Base-by-base conservation (phyloP, 2,113 vertebrate genomes). In the Lagopus leucura region DNA sequence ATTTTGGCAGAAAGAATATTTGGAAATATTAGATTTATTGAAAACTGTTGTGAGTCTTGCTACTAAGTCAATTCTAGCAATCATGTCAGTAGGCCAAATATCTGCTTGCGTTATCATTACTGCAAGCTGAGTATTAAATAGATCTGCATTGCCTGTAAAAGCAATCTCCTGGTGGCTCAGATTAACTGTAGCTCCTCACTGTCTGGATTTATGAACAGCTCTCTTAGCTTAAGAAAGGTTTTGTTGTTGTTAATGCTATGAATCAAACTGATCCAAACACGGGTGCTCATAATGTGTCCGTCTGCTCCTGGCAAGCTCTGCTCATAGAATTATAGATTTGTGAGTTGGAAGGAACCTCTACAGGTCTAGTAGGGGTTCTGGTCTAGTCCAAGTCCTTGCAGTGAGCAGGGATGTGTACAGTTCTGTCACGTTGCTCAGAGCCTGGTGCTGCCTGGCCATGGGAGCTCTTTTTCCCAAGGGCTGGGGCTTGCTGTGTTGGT, bases 1-100 rank as follows among this genome's bases (percentile, higher is more conserved):
- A 20, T 76, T 82, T 85, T 90, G 90, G 87, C 89, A 90, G 93
- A 79, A 82, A 89, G 60, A 94, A 20, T 67, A 5, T 65, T 95
- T 76, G 48, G 80, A 75, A 91, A 75, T 70, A 84, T 69, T 87
- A 88, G 79, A 84, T 94, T 88, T 93, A 88, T 70, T 89, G 86
- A 54, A 89, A 92, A 36, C 18, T 36, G 28, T 71, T 69, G 52
- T 32, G 28, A 52, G 30, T n/a, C 42, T 57, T 88, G 24, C 50
- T 45, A 85, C 65, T 60, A 77, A 93, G 83, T 94, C 61, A 80
- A 13, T 87, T 88, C 57, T 20, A 43, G 77, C 69, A 57, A 38
- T 80, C 72, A 58, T 94, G 86, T 89, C 58, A 9, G 20, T n/a
- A 64, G 74, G n/a, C 13, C 32, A 45, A 48, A 32, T 74, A 65